A percentile compares a stretch with the other conserved stretches of the same genome.
phyloP scores from a whole-genome alignment of 2,113 vertebrate genomes.

The Notiomystis cincta region DNA sequence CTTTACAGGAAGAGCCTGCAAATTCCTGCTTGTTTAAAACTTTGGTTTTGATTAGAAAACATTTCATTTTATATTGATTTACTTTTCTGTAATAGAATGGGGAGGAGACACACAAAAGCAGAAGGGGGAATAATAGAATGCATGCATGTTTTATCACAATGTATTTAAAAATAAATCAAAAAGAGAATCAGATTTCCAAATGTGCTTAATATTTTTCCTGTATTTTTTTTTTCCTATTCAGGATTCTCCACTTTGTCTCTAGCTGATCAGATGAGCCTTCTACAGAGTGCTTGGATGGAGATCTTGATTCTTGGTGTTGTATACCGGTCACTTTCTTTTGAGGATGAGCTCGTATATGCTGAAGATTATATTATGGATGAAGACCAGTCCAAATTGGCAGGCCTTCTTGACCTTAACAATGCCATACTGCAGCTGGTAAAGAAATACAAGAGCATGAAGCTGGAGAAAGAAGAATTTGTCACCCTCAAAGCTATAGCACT shows the following conservation, averaged over 20 bases:
- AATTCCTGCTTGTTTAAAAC: neutral
- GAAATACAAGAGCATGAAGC: constrained; percentile 97
- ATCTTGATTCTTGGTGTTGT: constrained; percentile 98
- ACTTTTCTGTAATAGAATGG: neutral
- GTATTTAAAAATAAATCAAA: neutral
- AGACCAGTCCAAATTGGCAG: constrained; percentile 96
- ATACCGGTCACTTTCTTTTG: constrained; percentile 95
- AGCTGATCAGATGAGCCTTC: constrained; percentile 99
- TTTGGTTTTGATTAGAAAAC: neutral
- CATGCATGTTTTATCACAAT: rapidly evolving
- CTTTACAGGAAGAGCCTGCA: neutral
- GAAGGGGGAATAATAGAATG: neutral
- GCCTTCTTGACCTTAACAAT: constrained; percentile 97
- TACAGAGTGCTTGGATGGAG: constrained; percentile 99
- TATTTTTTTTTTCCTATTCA: constrained; percentile 54
- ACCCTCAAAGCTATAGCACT: constrained; percentile 98
- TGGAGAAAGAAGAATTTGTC: constrained; percentile 99
- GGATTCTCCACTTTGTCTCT: constrained; percentile 98
- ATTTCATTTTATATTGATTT: neutral
- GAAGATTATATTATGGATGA: constrained; percentile 99
- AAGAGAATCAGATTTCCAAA: neutral
- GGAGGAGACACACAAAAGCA: neutral
- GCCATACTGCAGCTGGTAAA: constrained; percentile 98
- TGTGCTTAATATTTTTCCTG: constrained; percentile 6
- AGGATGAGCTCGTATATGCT: constrained; percentile 97